These are phyloP conservation scores for Acanthis flammea DNA, from an alignment of 2,797 vertebrate species.

Conservation along the genomic window DNA sequence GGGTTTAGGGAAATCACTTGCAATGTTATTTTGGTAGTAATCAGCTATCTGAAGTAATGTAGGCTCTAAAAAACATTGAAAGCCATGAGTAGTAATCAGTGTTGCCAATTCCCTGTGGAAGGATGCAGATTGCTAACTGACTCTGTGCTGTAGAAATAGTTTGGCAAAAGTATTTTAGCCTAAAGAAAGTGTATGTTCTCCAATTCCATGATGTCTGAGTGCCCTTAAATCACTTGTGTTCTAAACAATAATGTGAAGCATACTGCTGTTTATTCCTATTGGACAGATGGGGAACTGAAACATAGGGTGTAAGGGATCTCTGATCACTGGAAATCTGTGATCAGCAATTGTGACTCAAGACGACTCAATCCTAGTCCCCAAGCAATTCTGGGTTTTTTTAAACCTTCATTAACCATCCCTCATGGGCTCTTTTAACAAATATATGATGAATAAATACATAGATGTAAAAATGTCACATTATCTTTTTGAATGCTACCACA, in stretches of 20 bases:
- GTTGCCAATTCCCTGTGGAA: neutral
- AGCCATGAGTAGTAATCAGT: neutral
- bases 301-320: neutral
- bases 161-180: neutral
- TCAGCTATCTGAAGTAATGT: neutral
- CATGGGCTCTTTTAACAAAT: neutral
- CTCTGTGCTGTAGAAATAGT: neutral
- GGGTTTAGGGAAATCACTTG: neutral
- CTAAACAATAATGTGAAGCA: neutral
- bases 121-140: neutral
- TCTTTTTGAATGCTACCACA: neutral
- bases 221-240: neutral
- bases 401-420: neutral
- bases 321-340: neutral
- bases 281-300: neutral
- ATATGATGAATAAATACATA: neutral
- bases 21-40: neutral
- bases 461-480: neutral
- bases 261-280: neutral
- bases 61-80: neutral
- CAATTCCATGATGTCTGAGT: neutral
- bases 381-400: fast-evolving
- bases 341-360: neutral
- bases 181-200: neutral
- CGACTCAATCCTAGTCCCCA: neutral